Percentiles rank a stretch among this genome's conserved stretches.
Conservation (phyloP, 2,888 invertebrate species). For the Graphium colonna region DNA sequence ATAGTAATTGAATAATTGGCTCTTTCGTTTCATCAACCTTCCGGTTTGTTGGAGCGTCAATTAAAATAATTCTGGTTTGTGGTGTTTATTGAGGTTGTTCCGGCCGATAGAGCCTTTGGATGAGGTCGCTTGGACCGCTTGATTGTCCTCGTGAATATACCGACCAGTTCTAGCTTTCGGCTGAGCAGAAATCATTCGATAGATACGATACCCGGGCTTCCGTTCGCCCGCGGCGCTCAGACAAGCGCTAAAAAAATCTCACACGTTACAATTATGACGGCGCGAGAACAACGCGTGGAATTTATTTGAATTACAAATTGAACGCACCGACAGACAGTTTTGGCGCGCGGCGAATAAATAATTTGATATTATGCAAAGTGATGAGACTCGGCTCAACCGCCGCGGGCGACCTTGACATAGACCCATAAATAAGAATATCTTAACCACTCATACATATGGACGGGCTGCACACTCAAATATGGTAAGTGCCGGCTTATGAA, state of each 20-base stretch:
- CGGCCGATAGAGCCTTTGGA: not conserved
- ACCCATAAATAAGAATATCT: constrained; percentile 79
- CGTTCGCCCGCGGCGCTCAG: constrained; percentile 27
- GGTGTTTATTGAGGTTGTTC: constrained; percentile 13
- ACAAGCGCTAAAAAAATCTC: constrained; percentile 56
- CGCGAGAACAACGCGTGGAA: constrained; percentile 59
- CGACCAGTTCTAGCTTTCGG: not conserved
- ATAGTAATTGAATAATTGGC: constrained; percentile 3
- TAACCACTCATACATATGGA: constrained; percentile 78
- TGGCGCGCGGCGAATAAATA: constrained; percentile 75
- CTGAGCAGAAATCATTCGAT: not conserved
- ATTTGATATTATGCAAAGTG: constrained; percentile 78
- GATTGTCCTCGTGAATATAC: not conserved
- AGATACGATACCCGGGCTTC: not conserved
- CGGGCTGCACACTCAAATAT: constrained; percentile 75
- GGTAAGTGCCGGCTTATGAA: constrained; percentile 78
- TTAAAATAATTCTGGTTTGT: not conserved
- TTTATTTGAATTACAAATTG: constrained; percentile 78
- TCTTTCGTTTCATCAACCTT: not conserved
- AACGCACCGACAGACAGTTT: constrained; percentile 66
- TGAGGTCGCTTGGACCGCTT: too few species aligned
- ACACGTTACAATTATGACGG: constrained; percentile 66
- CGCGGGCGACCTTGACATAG: constrained; percentile 73
- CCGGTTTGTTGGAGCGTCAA: not conserved
- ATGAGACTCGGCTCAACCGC: constrained; percentile 64